Evolutionary conservation across 2,888 invertebrate species (phyloP).

Genomic region (Vannuccia rotundouncinata): DNA sequence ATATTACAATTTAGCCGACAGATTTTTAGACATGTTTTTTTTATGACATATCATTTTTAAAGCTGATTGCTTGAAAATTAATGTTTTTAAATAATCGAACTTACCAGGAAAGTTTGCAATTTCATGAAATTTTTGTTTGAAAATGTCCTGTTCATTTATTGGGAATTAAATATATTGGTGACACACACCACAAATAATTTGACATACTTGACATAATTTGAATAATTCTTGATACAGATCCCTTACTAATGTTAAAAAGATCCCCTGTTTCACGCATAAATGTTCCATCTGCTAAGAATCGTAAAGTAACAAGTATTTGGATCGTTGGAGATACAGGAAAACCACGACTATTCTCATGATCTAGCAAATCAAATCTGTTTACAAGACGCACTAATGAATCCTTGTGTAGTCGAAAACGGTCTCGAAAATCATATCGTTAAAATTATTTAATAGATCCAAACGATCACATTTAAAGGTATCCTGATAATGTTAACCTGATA

Average conservation of each 20-base stretch:
- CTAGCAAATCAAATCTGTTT: neutral
- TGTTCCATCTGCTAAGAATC: conserved; percentile 15
- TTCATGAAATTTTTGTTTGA: neutral
- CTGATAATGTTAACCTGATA: neutral
- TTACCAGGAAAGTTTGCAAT: neutral
- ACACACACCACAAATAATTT: neutral
- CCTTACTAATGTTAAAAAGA: neutral
- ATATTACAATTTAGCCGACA: neutral
- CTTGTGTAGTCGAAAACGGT: neutral
- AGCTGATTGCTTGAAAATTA: neutral
- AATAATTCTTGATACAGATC: conserved; percentile 13
- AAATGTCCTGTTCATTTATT: neutral
- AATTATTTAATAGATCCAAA: neutral
- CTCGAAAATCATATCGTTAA: neutral
- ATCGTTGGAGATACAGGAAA: neutral
- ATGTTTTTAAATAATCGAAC: neutral
- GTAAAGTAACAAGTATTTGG: neutral
- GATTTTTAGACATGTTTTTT: neutral
- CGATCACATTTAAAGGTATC: neutral
- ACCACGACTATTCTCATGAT: neutral
- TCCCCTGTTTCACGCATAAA: neutral
- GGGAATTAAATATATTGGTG: neutral
- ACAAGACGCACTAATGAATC: neutral
- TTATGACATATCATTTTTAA: neutral
- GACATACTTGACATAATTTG: neutral